Evolutionary conservation across 2,797 vertebrate species (phyloP).

Genomic region (Leucoraja ocellata): DNA sequence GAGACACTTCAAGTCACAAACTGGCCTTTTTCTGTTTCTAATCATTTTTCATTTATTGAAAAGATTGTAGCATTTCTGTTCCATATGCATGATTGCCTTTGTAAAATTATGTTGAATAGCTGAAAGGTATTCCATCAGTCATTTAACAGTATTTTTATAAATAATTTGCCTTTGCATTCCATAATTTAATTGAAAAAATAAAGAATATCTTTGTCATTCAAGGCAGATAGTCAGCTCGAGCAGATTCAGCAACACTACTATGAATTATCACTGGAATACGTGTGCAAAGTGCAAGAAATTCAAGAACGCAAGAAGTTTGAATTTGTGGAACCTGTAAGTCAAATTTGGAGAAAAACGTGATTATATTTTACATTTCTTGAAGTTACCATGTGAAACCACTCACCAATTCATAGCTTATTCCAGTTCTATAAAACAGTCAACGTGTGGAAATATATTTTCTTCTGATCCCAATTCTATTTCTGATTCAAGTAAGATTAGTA

Average conservation of each 20-base stretch:
- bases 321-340: constrained; percentile 92
- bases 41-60: neutral
- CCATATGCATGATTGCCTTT: neutral
- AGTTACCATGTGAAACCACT: neutral
- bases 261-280: constrained; percentile 87
- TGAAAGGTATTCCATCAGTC: neutral
- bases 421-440: neutral
- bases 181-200: neutral
- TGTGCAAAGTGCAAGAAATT: constrained; percentile 93
- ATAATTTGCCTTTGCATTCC: neutral
- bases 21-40: neutral
- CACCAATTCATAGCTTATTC: neutral
- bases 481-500: neutral
- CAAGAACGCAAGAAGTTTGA: constrained; percentile 97
- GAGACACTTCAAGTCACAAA: neutral
- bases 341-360: neutral
- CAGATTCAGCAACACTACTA: constrained; percentile 83
- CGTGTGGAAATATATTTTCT: neutral
- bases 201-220: constrained; percentile 43
- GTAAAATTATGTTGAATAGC: neutral
- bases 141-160: neutral
- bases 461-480: neutral
- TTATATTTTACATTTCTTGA: neutral
- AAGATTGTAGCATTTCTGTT: neutral
- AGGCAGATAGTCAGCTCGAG: constrained; percentile 88